Percentiles rank a stretch among this genome's conserved stretches.
Conservation (phyloP, 2,888 invertebrate genomes). For the Drosophila anomelani region DNA sequence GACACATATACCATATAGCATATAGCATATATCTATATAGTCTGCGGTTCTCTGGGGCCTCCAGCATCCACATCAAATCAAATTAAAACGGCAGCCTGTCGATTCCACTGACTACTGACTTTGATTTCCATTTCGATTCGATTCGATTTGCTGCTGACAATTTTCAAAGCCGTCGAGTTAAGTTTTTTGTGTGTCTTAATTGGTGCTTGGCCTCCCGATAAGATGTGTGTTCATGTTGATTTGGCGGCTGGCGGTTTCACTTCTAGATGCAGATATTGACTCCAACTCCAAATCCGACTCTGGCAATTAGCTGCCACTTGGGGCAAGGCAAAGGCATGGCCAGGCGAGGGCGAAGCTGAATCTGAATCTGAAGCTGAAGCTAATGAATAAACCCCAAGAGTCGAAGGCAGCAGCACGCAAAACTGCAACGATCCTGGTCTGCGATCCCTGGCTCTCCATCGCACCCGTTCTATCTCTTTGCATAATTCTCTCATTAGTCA, state of each 20-base stretch:
- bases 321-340: not conserved
- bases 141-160: constrained; percentile 47
- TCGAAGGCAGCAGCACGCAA: constrained; percentile 33
- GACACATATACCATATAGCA: constrained; percentile 15
- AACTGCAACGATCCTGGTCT: constrained; percentile 27
- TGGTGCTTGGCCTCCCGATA: constrained; percentile 64
- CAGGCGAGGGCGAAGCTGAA: constrained; percentile 5
- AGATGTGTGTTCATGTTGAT: constrained; percentile 74
- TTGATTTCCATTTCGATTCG: constrained; percentile 69
- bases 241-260: constrained; percentile 29
- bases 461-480: constrained; percentile 67
- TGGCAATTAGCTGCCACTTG: constrained; percentile 30
- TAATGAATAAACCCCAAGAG: constrained; percentile 21
- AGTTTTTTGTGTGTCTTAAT: constrained; percentile 73
- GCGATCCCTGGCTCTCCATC: constrained; percentile 44
- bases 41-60: constrained; percentile 17
- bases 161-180: constrained; percentile 57
- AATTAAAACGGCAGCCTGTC: constrained; percentile 67
- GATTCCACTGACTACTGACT: constrained; percentile 46
- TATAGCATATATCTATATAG: not conserved
- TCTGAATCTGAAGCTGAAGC: not conserved
- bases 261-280: constrained; percentile 23
- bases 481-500: constrained; percentile 79
- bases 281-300: not conserved
- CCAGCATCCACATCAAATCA: constrained; percentile 54